Percentiles rank a stretch among this genome's conserved stretches.
phyloP scores from a whole-genome alignment of 2,888 invertebrate species.

The Listrodromus nycthemerus region DNA sequence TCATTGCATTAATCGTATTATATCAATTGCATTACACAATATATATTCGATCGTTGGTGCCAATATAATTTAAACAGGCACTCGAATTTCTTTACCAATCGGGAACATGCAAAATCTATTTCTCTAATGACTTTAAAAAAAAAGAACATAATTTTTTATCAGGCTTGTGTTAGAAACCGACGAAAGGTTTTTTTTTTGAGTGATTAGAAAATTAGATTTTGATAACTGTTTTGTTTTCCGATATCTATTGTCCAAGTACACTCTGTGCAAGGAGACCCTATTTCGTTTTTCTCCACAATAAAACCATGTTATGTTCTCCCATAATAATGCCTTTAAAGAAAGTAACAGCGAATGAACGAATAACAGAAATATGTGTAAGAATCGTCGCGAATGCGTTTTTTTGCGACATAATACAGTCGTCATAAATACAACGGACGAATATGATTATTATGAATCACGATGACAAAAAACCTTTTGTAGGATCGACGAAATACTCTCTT shows the following conservation, averaged over 20 bases:
- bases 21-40: constrained; percentile 4
- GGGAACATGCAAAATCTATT: constrained; percentile 16
- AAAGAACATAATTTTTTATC: constrained; percentile 6
- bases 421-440: constrained; percentile 59
- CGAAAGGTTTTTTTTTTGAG: neutral
- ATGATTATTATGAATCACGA: constrained; percentile 19
- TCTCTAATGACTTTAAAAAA: neutral
- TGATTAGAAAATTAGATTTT: constrained; percentile 39
- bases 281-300: constrained; percentile 20
- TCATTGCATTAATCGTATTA: constrained; percentile 25
- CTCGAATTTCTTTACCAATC: constrained; percentile 24
- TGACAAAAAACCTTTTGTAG: constrained; percentile 64
- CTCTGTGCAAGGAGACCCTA: neutral
- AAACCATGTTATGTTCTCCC: too few relatives aligned
- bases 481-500: constrained; percentile 73
- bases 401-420: constrained; percentile 47
- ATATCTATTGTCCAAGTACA: neutral
- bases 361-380: neutral
- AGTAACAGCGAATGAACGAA: constrained; percentile 10
- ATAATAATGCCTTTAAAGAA: constrained; percentile 38
- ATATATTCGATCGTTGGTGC: constrained; percentile 29
- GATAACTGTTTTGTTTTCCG: constrained; percentile 9
- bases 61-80: constrained; percentile 22
- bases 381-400: constrained; percentile 58
- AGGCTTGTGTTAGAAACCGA: neutral